Conservation (phyloP, 2,113 vertebrate genomes). For the zebrafish (Danio rerio) region DNA sequence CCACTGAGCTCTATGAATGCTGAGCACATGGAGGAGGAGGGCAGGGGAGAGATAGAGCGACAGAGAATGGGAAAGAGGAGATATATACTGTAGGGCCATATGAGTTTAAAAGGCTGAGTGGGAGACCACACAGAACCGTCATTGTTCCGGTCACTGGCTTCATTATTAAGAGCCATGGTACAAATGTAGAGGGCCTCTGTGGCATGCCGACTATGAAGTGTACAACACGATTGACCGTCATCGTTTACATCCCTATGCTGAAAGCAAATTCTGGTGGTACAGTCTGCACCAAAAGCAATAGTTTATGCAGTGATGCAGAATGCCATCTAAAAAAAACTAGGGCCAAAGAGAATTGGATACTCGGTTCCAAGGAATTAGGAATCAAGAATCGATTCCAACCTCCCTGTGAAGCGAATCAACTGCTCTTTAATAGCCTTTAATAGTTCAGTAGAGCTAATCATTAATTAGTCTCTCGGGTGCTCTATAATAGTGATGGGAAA, state of each 20-base stretch:
- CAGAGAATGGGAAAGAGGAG: slow-evolving; percentile 20
- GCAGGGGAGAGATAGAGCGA: slow-evolving; percentile 22
- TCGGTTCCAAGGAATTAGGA: too few species aligned
- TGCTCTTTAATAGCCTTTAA: too few species aligned
- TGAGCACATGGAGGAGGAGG: slow-evolving; percentile 61
- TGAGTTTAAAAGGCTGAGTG: slow-evolving; percentile 56
- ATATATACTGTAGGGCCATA: slow-evolving; percentile 51
- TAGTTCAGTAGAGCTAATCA: too few species aligned
- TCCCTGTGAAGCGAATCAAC: too few species aligned
- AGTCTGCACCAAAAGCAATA: background rate
- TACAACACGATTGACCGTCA: slow-evolving; percentile 23
- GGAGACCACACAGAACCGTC: slow-evolving; percentile 61
- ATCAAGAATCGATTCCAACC: too few species aligned
- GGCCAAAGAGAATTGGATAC: background rate
- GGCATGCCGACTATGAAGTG: slow-evolving; percentile 31
- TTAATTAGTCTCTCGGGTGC: too few species aligned
- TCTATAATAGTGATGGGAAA: too few species aligned
- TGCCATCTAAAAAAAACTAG: background rate
- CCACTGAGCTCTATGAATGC: slow-evolving; percentile 70
- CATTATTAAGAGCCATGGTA: slow-evolving; percentile 58
- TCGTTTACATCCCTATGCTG: background rate
- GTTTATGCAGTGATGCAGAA: background rate
- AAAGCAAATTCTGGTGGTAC: background rate
- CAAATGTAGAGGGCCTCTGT: slow-evolving; percentile 40
- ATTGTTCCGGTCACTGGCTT: slow-evolving; percentile 68